Percentiles rank a stretch among this genome's conserved stretches.
Evolutionary conservation across 2,888 invertebrate genomes (phyloP).

Genomic region (Scaptodrosophila latifasciaeformis): DNA sequence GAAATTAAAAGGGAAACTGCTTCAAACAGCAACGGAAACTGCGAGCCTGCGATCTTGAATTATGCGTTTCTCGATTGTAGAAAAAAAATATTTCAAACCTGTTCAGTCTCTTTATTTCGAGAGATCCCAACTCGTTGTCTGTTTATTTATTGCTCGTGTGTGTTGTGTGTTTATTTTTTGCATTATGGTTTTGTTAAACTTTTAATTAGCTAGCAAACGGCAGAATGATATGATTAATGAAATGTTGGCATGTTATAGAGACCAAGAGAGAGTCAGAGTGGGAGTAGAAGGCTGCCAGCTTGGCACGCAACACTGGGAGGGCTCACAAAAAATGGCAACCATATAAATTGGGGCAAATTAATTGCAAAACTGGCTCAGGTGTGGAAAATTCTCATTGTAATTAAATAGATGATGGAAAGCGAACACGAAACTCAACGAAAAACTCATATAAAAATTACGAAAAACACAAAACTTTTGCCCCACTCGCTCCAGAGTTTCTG

Average conservation of each 20-base stretch:
- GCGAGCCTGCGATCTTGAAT: slow-evolving; percentile 61
- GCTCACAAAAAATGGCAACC: not conserved
- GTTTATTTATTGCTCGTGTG: no score
- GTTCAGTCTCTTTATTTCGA: no score
- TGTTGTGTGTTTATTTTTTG: not conserved
- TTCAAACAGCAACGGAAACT: slow-evolving; percentile 51
- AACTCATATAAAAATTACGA: no score
- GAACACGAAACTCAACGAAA: not conserved
- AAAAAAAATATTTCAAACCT: no score
- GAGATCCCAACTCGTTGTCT: no score
- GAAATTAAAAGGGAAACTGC: slow-evolving; percentile 64
- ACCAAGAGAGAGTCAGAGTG: no score
- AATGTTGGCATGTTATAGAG: slow-evolving; percentile 62
- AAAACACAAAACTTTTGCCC: no score
- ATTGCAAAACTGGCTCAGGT: slow-evolving; percentile 61
- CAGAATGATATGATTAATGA: slow-evolving; percentile 65
- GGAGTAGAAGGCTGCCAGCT: no score
- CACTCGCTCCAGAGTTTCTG: no score
- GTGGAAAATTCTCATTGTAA: slow-evolving; percentile 61
- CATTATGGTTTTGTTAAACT: slow-evolving; percentile 29
- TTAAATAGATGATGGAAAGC: slow-evolving; percentile 63
- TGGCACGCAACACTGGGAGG: no score
- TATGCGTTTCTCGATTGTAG: slow-evolving; percentile 59
- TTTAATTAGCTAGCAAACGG: slow-evolving; percentile 62
- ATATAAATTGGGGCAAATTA: slow-evolving; percentile 63